A percentile compares a stretch with the other conserved stretches of the same genome.
Evolutionary conservation across 2,113 vertebrate genomes (phyloP).

Genomic region (Seriola quinqueradiata): DNA sequence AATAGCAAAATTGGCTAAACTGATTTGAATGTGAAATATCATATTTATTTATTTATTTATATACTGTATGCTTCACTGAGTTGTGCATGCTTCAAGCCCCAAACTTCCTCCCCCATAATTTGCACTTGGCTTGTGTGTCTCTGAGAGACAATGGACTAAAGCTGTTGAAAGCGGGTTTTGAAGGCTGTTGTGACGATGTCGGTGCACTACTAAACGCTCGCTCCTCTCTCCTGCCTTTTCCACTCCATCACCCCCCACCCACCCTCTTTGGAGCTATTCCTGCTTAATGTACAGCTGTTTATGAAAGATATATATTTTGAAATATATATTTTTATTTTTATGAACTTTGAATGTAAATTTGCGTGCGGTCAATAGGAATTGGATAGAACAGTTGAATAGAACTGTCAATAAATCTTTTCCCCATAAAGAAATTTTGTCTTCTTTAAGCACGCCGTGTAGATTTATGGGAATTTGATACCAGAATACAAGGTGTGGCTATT

Average conservation of each 20-base stretch:
- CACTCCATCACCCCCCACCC: not conserved
- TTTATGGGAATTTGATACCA: not conserved
- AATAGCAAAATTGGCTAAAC: conserved; percentile 5
- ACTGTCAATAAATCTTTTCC: conserved; percentile 64
- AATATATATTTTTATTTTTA: conserved; percentile 66
- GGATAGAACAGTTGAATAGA: not conserved
- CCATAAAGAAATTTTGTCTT: conserved; percentile 5
- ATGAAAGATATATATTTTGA: conserved; percentile 31
- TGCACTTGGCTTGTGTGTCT: not conserved
- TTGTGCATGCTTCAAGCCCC: too few species aligned
- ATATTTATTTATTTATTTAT: conserved; percentile 21
- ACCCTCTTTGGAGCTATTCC: conserved; percentile 43
- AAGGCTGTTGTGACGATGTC: not conserved
- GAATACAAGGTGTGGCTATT: not conserved
- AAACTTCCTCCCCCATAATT: not conserved
- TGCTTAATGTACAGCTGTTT: conserved; percentile 58
- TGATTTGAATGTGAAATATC: not conserved
- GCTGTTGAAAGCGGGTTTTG: conserved; percentile 1
- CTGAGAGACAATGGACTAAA: conserved; percentile 4
- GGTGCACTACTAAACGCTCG: not conserved
- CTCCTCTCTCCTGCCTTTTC: conserved; percentile 50
- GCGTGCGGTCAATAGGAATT: not conserved
- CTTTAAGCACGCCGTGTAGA: not conserved
- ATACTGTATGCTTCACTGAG: conserved; percentile 31
- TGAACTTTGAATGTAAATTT: conserved; percentile 49